phyloP scores from a whole-genome alignment of 2,888 invertebrate species.

The Antheraea yamamai region DNA sequence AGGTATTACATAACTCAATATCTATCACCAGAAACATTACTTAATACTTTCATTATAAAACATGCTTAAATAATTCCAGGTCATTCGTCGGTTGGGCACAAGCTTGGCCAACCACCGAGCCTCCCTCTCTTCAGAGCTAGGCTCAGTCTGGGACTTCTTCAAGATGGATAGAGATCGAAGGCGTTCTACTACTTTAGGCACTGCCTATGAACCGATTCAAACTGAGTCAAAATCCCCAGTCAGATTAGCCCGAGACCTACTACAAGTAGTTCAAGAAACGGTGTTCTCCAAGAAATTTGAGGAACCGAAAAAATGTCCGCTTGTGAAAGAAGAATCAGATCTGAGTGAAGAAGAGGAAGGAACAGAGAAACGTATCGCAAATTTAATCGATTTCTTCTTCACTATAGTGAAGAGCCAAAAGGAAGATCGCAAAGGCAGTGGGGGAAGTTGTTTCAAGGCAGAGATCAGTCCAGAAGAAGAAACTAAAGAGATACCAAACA shows the following conservation, averaged over 20 bases:
- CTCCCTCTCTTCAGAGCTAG: conserved; percentile 70
- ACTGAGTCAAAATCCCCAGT: conserved; percentile 63
- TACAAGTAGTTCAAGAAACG: conserved; percentile 76
- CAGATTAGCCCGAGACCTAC: conserved; percentile 66
- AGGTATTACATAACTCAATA: conserved; percentile 44
- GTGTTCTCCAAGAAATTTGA: conserved; percentile 64
- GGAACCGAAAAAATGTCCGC: conserved; percentile 65
- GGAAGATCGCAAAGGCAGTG: conserved; percentile 69
- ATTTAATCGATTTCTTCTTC: conserved; percentile 77
- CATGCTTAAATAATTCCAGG: conserved; percentile 42
- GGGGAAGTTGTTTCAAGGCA: conserved; percentile 70
- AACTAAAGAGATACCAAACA: conserved; percentile 51
- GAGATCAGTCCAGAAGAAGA: conserved; percentile 66
- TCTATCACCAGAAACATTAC: not conserved
- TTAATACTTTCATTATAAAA: not conserved
- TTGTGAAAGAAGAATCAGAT: conserved; percentile 74
- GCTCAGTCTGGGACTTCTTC: conserved; percentile 76
- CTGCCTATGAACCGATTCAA: conserved; percentile 56
- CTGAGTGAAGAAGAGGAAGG: conserved; percentile 68
- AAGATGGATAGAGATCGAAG: conserved; percentile 61
- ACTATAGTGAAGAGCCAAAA: conserved; percentile 77
- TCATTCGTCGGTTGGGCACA: conserved; percentile 71
- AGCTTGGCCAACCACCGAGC: conserved; percentile 73
- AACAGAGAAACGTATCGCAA: conserved; percentile 70
- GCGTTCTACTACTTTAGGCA: conserved; percentile 59